phyloP scores from a whole-genome alignment of 37 sponge, comb jelly and placozoan species.

The Chondrilla cf. caribensis region DNA sequence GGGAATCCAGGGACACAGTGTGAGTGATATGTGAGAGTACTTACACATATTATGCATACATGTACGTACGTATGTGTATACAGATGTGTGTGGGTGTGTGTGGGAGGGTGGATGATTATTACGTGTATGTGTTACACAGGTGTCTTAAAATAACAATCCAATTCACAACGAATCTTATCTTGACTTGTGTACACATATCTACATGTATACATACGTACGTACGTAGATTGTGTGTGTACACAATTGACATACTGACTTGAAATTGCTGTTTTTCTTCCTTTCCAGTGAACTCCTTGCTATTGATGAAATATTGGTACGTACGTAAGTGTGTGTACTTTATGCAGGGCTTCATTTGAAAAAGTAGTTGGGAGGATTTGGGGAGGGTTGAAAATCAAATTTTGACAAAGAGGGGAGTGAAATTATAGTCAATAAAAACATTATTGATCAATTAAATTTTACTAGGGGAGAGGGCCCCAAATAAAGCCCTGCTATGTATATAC shows the following conservation, averaged over 20 bases:
- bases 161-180: background rate
- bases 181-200: conserved; percentile 10
- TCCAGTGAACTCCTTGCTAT: conserved; percentile 25
- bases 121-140: background rate
- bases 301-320: conserved; percentile 37
- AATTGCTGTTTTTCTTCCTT: background rate
- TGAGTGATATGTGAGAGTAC: background rate
- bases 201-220: background rate
- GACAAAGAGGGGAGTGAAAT: too few relatives aligned
- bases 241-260: background rate
- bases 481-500: too few relatives aligned
- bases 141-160: background rate
- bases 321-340: background rate
- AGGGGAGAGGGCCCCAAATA: too few relatives aligned
- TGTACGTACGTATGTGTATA: background rate
- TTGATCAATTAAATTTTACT: too few relatives aligned
- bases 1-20: conserved; percentile 50
- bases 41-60: background rate
- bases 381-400: too few relatives aligned
- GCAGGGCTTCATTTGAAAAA: too few relatives aligned
- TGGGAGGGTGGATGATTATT: background rate
- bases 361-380: too few relatives aligned
- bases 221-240: background rate
- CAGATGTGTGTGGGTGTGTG: background rate
- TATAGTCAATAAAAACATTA: too few relatives aligned